Evolutionary conservation across 2,888 invertebrate species (phyloP).

Genomic region (Watsonalla binaria): DNA sequence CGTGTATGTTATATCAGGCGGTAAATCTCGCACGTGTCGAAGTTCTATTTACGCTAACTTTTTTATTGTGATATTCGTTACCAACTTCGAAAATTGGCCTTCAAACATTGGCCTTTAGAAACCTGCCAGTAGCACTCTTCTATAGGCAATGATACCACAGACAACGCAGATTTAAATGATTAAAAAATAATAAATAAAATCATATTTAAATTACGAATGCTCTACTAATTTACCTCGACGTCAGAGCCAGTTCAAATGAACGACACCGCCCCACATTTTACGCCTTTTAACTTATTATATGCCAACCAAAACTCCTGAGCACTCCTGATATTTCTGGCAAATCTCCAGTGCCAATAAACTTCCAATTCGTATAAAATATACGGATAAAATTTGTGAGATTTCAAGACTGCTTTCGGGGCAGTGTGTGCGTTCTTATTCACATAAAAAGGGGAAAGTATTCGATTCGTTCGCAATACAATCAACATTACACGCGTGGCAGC

Average conservation of each 20-base stretch:
- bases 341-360: not conserved
- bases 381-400: not conserved
- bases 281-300: not conserved
- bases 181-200: no score
- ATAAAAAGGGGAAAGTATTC: conserved; percentile 56
- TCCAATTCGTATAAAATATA: not conserved
- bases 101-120: no score
- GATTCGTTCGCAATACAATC: conserved; percentile 70
- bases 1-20: no score
- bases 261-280: not conserved
- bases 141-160: no score
- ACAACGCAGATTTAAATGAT: no score
- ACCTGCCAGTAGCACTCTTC: no score
- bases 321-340: not conserved
- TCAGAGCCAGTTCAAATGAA: not conserved
- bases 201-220: not conserved
- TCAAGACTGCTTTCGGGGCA: not conserved
- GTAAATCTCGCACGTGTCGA: no score
- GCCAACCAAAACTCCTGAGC: not conserved
- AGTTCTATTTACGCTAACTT: no score
- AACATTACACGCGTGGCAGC: conserved; percentile 71
- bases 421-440: conserved; percentile 24
- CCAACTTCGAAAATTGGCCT: no score
- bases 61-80: no score
- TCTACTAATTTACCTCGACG: not conserved